These are phyloP conservation scores for Sinotaia quadrata DNA, from an alignment of 2,888 invertebrate genomes.

Conservation along the genomic window DNA sequence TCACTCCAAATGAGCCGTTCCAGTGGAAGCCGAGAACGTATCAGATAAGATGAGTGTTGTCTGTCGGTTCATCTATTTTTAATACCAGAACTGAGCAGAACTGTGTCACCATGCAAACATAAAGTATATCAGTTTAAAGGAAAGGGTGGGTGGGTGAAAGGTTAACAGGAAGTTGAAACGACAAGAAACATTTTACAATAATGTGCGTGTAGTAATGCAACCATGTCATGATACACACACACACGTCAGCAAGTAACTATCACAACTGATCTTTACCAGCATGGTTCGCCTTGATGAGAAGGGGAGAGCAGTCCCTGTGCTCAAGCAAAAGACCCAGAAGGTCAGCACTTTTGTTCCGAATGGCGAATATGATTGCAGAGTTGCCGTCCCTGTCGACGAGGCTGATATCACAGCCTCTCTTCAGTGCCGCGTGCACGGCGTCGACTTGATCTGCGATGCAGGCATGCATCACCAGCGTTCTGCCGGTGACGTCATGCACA, in stretches of 20 bases:
- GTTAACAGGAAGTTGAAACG: no score
- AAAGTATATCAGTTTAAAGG: no score
- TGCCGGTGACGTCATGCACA: conserved; percentile 51
- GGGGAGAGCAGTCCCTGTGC: conserved; percentile 35
- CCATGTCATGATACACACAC: conserved; percentile 15
- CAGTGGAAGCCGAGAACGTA: no score
- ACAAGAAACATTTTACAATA: no score
- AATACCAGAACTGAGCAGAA: no score
- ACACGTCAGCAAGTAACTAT: background rate
- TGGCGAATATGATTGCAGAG: conserved; percentile 54
- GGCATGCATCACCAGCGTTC: conserved; percentile 59
- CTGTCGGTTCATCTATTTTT: no score
- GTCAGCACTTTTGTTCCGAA: conserved; percentile 44
- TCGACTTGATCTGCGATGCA: conserved; percentile 50
- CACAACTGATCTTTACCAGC: conserved; percentile 37
- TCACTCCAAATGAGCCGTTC: no score
- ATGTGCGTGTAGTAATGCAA: no score
- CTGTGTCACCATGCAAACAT: no score
- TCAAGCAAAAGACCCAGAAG: conserved; percentile 48
- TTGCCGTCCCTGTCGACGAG: conserved; percentile 53
- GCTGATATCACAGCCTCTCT: conserved; percentile 40
- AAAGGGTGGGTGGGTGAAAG: no score
- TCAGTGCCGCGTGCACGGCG: conserved; percentile 46
- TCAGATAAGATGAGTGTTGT: no score
- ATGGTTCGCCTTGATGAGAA: conserved; percentile 41